Conservation (phyloP, 2,888 invertebrate genomes). For the Ligdia adustata region DNA sequence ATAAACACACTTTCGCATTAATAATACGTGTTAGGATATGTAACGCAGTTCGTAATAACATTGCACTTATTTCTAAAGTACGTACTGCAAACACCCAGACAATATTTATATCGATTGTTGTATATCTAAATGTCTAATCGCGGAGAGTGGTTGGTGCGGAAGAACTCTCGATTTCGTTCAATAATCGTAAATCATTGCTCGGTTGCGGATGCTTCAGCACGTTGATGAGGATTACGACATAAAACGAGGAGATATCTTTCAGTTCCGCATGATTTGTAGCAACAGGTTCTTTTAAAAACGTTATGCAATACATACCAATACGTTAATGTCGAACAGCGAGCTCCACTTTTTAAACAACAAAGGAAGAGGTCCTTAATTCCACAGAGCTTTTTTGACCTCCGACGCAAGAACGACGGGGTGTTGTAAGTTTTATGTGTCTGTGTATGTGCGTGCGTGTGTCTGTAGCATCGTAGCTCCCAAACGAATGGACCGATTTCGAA, state of each 20-base stretch:
- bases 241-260: neutral
- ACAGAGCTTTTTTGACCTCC: no score
- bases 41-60: no score
- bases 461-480: no score
- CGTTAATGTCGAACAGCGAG: no score
- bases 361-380: neutral
- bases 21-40: neutral
- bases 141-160: constrained; percentile 39
- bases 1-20: neutral
- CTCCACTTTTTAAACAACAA: neutral
- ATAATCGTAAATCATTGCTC: constrained; percentile 51
- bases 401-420: no score
- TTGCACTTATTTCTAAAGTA: neutral
- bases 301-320: no score
- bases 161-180: constrained; percentile 41
- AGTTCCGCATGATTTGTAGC: constrained; percentile 7
- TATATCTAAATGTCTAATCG: constrained; percentile 32
- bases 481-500: no score
- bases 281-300: no score
- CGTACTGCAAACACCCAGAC: constrained; percentile 3
- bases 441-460: no score
- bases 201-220: constrained; percentile 5
- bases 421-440: no score
- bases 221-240: constrained; percentile 8
- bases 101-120: constrained; percentile 21